Evolutionary conservation across 92 coral and sea anemone species (phyloP).

Genomic region (Pocillopora meandrina): DNA sequence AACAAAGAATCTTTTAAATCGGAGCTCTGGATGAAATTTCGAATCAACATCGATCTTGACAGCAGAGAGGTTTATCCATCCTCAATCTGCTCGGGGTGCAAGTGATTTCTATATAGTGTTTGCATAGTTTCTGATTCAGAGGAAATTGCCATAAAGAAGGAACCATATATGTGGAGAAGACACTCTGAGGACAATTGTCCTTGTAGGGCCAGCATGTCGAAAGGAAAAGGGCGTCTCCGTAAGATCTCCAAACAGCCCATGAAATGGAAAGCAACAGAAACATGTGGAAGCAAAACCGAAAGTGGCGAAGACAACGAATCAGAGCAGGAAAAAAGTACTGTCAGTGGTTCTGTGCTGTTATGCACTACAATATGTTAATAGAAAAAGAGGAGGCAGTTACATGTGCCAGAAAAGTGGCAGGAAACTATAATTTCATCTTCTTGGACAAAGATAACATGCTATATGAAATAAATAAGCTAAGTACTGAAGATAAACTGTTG

Average conservation of each 20-base stretch:
- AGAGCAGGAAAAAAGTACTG: slow-evolving; percentile 11
- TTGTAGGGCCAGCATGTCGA: not conserved
- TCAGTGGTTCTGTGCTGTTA: not conserved
- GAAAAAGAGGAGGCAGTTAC: too few relatives aligned
- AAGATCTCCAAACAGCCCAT: not conserved
- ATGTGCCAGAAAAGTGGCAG: slow-evolving; percentile 14
- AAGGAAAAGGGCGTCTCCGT: slow-evolving; percentile 15
- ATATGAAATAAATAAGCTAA: slow-evolving; percentile 3
- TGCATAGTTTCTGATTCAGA: slow-evolving; percentile 10
- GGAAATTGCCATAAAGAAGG: slow-evolving; percentile 2
- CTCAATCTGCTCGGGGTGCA: slow-evolving; percentile 8
- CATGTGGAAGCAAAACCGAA: not conserved
- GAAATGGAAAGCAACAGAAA: slow-evolving; percentile 6
- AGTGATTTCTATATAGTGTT: not conserved
- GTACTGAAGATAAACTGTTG: not conserved
- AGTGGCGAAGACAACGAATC: not conserved
- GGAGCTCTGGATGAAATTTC: too few relatives aligned
- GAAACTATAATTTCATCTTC: slow-evolving; percentile 7
- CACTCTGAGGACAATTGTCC: not conserved
- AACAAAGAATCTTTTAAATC: too few relatives aligned
- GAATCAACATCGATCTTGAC: not conserved
- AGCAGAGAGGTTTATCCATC: slow-evolving; percentile 9
- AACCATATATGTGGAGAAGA: slow-evolving; percentile 1
- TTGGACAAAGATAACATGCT: slow-evolving; percentile 32
- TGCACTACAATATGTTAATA: not conserved